A percentile compares a stretch with the other conserved stretches of the same genome.
Conservation (phyloP, 2,888 invertebrate species). For the Coleophora deauratella region DNA sequence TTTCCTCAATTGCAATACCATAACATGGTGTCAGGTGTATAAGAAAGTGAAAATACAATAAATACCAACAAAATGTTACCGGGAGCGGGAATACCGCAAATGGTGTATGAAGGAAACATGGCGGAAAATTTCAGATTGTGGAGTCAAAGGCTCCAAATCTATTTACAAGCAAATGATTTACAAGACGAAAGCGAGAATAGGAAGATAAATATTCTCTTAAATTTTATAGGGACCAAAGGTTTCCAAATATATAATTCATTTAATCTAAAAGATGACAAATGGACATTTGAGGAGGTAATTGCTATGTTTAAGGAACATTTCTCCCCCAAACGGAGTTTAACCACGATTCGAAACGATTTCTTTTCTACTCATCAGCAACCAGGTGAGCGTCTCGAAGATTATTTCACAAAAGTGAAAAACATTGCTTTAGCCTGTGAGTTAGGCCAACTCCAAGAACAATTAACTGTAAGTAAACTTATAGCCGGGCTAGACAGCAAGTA, state of each 20-base stretch:
- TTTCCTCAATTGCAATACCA: too few species aligned
- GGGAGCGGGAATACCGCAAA: too few species aligned
- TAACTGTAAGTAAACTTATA: background rate
- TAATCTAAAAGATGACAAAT: background rate
- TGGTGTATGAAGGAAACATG: too few species aligned
- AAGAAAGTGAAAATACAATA: too few species aligned
- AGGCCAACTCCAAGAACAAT: background rate
- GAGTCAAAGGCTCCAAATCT: too few species aligned
- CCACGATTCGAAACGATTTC: background rate
- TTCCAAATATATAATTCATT: background rate
- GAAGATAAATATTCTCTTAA: background rate
- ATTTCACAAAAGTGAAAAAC: conserved; percentile 3
- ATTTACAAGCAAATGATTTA: background rate
- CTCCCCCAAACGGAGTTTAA: background rate
- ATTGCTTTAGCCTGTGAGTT: conserved; percentile 1
- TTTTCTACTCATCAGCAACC: background rate
- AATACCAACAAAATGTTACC: too few species aligned
- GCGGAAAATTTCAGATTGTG: too few species aligned
- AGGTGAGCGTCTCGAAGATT: conserved; percentile 1
- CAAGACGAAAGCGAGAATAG: background rate
- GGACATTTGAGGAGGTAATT: background rate
- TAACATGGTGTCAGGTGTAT: too few species aligned
- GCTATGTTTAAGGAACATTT: background rate
- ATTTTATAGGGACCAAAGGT: background rate
- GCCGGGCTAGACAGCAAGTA: conserved; percentile 1